A percentile compares a stretch with the other conserved stretches of the same genome.
These are phyloP conservation scores for Lonchura striata DNA, from an alignment of 2,113 vertebrate genomes.

Conservation along the genomic window DNA sequence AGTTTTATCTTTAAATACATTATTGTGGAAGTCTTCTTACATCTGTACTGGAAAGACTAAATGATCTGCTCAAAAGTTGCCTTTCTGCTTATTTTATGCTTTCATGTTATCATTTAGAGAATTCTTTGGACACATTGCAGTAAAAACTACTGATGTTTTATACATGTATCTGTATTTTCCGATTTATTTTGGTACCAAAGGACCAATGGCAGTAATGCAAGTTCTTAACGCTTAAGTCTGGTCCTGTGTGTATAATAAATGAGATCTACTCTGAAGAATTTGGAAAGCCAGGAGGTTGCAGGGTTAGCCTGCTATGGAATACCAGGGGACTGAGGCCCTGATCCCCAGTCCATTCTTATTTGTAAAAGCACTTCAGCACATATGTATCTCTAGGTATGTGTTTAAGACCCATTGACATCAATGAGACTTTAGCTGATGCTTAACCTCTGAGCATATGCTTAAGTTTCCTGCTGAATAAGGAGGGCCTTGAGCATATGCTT, in stretches of 20 bases:
- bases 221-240: constrained; percentile 32
- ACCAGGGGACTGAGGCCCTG: constrained; percentile 56
- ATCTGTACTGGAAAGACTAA: not conserved
- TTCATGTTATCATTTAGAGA: not conserved
- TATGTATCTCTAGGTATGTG: constrained; percentile 63
- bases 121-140: not conserved
- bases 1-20: not conserved
- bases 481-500: constrained; percentile 53
- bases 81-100: not conserved
- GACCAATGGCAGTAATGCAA: constrained; percentile 29
- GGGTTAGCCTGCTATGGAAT: constrained; percentile 62
- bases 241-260: constrained; percentile 61
- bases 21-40: not conserved
- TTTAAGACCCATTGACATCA: constrained; percentile 67
- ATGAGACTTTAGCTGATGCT: constrained; percentile 66
- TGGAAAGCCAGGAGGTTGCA: constrained; percentile 63
- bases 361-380: constrained; percentile 64
- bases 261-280: constrained; percentile 61
- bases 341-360: constrained; percentile 62
- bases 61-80: not conserved
- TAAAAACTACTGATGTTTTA: not conserved
- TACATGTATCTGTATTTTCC: not conserved
- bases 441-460: constrained; percentile 63
- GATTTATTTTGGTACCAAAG: constrained; percentile 2
- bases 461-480: constrained; percentile 54